Base-by-base conservation (phyloP, 2,797 vertebrate genomes). In the Delichon dasypus region DNA sequence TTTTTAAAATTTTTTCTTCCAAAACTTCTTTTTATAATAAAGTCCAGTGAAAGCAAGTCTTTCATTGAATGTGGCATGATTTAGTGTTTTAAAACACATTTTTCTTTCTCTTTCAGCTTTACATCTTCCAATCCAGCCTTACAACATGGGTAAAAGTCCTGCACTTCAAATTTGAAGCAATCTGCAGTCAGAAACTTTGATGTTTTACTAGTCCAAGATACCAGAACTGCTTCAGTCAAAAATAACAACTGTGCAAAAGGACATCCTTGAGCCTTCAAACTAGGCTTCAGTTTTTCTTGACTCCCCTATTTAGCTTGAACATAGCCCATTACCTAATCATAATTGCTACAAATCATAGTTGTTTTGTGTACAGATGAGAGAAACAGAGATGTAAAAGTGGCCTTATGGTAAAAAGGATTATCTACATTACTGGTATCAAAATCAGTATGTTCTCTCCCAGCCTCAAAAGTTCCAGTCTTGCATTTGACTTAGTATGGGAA, bases 71-170 rank as follows among this genome's bases (percentile, higher is more conserved):
- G 26, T 58, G 48, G 8, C 13, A 7, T 38, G 23, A 62, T 71
- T 70, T 91, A 90, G n/a, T 83, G 54, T 96, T 91, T 95, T 92
- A 92, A 97, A 78, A 76, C n/a, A 26, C 12, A 4, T 42, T 92
- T 96, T 94, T 95, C 67, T 96, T 96, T 97, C 75, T 97, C 71
- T 97, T 97, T 87, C 96, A 97, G 96, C 95, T 97, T 93, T 96
- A 94, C 93, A 96, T 96, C 94, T 95, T 95, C 85, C 73, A 84
- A 10, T 96, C 95, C 96, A 97, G 94, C 94, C 96, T 97, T 97
- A 97, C 95, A 95, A 96, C 96, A 96, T 96, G 96, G 92, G 68
- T 97, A 95, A 95, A 94, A 87, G 70, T 81, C 58, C 96, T 93
- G 78, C 81, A 92, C 94, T 93, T 95, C 94, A 88, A 94, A 91